Evolutionary conservation across 2,113 vertebrate species (phyloP).

Genomic region (Scophthalmus maximus): DNA sequence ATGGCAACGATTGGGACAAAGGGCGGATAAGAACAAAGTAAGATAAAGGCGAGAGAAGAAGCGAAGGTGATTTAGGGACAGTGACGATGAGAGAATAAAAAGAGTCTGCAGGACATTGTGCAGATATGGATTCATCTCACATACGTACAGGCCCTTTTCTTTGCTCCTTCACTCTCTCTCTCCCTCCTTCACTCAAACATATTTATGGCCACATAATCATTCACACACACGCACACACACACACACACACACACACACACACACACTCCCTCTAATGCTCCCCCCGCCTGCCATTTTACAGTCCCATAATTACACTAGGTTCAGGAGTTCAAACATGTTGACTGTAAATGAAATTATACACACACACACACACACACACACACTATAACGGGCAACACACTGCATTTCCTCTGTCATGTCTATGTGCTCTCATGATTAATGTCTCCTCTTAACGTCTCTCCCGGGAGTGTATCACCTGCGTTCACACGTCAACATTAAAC

Average conservation of each 20-base stretch:
- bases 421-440: constrained; percentile 28
- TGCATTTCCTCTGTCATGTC: not conserved
- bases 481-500: not conserved
- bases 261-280: constrained; percentile 1
- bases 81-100: not conserved
- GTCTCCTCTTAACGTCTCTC: not conserved
- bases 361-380: not conserved
- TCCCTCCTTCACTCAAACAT: not conserved
- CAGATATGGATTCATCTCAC: constrained; percentile 23
- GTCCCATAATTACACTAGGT: constrained; percentile 37
- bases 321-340: constrained; percentile 39
- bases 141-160: too few species aligned
- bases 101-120: not conserved
- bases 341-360: constrained; percentile 34
- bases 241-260: constrained; percentile 13
- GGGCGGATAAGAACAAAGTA: too few species aligned
- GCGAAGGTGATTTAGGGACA: not conserved
- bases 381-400: fast-evolving
- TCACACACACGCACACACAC: not conserved
- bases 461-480: not conserved
- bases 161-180: constrained; percentile 5
- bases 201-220: constrained; percentile 3
- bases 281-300: constrained; percentile 3
- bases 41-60: not conserved
- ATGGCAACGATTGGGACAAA: too few species aligned